Evolutionary conservation across 1,140 invertebrate species (phyloP), one percentile per base, ranked within the genome.

Genomic region (Chironomus tepperi): DNA sequence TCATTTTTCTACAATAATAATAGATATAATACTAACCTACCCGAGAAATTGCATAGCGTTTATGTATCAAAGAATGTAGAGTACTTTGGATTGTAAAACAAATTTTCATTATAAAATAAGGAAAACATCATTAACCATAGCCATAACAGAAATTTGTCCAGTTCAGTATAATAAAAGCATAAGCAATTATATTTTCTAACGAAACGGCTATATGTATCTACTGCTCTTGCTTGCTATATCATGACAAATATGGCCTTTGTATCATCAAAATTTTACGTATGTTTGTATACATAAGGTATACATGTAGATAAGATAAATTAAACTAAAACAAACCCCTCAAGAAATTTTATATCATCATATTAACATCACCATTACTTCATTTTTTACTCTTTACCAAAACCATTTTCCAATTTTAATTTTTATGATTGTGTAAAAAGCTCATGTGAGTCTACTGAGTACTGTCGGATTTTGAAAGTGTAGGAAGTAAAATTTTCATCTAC

Each of bases 71-170:
- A 34, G 24, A 34, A 34, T 34, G 24, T 5, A 34, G 24, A 34
- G 24, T 34, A 34, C 24, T 34, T 34, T 34, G 65, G 16, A 70
- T 18, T 34, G 12, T 73, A 7, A 73, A n/a, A 73, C 18, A 73
- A 73, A 73, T 16, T 43, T 73, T 18, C 21, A 73, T 73, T 43
- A 73, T 21, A 73, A 43, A 42, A 43, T 73, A 73, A 73, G 34
- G 42, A 73, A 43, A 73, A 73, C 42, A 43, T 73, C 42, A 43
- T 73, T 73, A 73, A 73, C 73, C 34, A 9, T 43, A 16, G n/a
- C 34, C 42, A 43, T 34, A 18, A 15, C 34, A 21, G 18, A 73
- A 16, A 73, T 72, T 57, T 10, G 19, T 10, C n/a, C 64, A 67
- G n/a, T 19, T 18, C n/a, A 18, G 34, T 73, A 16, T 10, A 43